These are phyloP conservation scores for Mus caroli DNA, from an alignment of 2,797 vertebrate species.

Conservation along the genomic window DNA sequence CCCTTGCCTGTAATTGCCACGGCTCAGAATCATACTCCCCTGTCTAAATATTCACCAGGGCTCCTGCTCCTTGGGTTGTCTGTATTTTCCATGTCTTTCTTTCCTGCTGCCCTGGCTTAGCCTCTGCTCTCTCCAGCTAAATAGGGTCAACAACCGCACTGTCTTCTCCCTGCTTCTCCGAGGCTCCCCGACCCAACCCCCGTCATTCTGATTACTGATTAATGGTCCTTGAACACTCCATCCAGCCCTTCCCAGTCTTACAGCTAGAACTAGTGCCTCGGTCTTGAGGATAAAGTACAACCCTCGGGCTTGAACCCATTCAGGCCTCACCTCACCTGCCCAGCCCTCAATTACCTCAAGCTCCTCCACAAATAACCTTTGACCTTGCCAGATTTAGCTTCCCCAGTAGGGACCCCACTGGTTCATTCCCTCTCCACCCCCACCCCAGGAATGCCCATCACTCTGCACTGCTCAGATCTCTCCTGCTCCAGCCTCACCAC, in stretches of 20 bases:
- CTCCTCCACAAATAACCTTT: not conserved
- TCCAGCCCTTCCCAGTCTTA: not conserved
- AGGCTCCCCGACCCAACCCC: not conserved
- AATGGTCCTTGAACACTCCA: not conserved
- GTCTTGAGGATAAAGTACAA: slow-evolving; percentile 64
- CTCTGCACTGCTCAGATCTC: not conserved
- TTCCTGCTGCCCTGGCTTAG: not conserved
- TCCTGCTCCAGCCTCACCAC: not conserved
- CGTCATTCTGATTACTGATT: slow-evolving; percentile 35
- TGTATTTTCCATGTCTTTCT: not conserved
- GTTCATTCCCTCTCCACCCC: not conserved
- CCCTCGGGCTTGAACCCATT: too few species aligned
- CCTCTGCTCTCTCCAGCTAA: not conserved
- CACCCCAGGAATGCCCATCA: rapidly evolving
- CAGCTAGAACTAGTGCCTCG: not conserved
- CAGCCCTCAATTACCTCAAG: not conserved
- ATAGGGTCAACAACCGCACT: not conserved
- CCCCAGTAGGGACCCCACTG: not conserved
- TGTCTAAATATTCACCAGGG: not conserved
- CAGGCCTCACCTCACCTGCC: slow-evolving; percentile 4
- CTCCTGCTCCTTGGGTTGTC: not conserved
- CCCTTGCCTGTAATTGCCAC: rapidly evolving
- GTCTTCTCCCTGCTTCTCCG: not conserved
- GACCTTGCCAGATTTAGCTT: not conserved
- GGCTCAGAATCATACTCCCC: not conserved